A percentile compares a stretch with the other conserved stretches of the same genome.
These are phyloP conservation scores for Pogonocichla stellata DNA, from an alignment of 2,113 vertebrate genomes.

Conservation along the genomic window DNA sequence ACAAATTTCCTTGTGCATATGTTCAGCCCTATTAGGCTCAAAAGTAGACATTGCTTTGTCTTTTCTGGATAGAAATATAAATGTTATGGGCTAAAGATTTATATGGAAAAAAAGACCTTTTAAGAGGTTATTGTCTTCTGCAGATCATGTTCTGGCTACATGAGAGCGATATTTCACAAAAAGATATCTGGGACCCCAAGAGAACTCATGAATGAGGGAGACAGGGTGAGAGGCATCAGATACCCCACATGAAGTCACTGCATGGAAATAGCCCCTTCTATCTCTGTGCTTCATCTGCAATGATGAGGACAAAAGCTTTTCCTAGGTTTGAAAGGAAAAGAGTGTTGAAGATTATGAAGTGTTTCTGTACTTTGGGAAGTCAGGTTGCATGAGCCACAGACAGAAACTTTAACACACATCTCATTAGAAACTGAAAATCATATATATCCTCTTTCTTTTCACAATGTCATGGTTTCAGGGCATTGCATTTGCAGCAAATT, in stretches of 20 bases:
- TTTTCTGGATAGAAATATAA: background rate
- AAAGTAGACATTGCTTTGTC: background rate
- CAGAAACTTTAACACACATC: background rate
- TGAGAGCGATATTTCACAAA: background rate
- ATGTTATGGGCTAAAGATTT: background rate
- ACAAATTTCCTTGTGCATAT: background rate
- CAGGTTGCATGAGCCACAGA: background rate
- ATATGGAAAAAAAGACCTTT: background rate
- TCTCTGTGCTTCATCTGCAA: background rate
- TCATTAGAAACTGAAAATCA: background rate
- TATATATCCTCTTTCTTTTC: background rate
- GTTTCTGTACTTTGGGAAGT: background rate
- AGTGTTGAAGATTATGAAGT: background rate
- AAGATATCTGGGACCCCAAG: background rate
- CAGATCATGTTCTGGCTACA: background rate
- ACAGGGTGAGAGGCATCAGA: background rate
- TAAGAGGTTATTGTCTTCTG: background rate
- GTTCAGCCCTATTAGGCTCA: background rate
- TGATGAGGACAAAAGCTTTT: background rate
- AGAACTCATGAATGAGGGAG: background rate
- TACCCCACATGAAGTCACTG: background rate
- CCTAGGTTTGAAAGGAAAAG: background rate
- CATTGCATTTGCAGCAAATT: background rate
- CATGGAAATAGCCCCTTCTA: background rate
- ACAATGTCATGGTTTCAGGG: background rate